Evolutionary conservation across 2,888 invertebrate species (phyloP).

Genomic region (Plebejus anna): DNA sequence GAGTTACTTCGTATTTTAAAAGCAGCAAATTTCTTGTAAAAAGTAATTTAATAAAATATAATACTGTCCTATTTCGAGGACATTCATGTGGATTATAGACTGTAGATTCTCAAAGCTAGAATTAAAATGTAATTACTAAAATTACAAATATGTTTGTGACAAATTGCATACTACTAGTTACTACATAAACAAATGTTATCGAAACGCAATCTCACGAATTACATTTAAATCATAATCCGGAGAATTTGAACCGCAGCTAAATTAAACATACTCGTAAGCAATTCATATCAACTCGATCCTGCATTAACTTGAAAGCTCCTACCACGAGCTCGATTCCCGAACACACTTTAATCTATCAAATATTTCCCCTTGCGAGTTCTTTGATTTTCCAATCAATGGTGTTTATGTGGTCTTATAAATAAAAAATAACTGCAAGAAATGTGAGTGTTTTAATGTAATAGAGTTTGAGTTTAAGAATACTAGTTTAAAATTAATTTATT

Average conservation of each 20-base stretch:
- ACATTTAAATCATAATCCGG: slow-evolving; percentile 44
- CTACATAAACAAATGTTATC: slow-evolving; percentile 21
- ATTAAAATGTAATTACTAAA: not conserved
- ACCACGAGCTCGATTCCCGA: slow-evolving; percentile 36
- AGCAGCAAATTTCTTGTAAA: too few relatives aligned
- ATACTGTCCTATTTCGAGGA: too few relatives aligned
- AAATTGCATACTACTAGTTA: not conserved
- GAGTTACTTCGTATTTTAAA: too few relatives aligned
- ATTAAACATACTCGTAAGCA: slow-evolving; percentile 51
- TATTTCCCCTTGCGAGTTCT: not conserved
- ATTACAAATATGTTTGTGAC: not conserved
- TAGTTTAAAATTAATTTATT: too few relatives aligned
- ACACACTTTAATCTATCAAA: not conserved
- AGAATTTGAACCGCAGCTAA: slow-evolving; percentile 49
- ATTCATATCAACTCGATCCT: slow-evolving; percentile 48
- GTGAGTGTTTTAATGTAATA: too few relatives aligned
- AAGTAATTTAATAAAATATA: too few relatives aligned
- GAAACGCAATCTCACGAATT: slow-evolving; percentile 39
- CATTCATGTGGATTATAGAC: too few relatives aligned
- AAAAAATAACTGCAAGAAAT: too few relatives aligned
- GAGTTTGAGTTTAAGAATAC: too few relatives aligned
- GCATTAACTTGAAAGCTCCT: slow-evolving; percentile 40
- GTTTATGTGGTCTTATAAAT: too few relatives aligned
- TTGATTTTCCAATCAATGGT: too few relatives aligned
- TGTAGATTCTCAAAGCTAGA: too few relatives aligned